Conservation (phyloP, 2,113 vertebrate species). For the Sus scrofa region DNA sequence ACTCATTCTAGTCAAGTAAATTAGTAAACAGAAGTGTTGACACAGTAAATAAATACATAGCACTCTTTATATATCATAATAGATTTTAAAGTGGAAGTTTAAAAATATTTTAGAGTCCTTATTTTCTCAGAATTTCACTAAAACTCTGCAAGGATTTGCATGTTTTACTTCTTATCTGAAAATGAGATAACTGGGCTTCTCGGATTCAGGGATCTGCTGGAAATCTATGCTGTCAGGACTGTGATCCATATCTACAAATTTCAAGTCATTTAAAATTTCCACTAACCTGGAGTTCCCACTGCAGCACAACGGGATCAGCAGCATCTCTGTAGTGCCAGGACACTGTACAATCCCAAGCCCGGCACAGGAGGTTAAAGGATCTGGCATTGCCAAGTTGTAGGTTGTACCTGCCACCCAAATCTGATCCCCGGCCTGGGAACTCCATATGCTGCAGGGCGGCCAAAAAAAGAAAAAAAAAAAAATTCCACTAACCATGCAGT, state of each 20-base stretch:
- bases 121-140: background rate
- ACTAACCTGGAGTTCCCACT: background rate
- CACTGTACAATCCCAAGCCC: too few species aligned
- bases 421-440: too few species aligned
- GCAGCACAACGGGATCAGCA: too few species aligned
- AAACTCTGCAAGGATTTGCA: background rate
- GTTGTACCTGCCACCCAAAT: too few species aligned
- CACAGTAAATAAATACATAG: background rate
- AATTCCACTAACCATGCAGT: background rate
- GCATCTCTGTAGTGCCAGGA: too few species aligned
- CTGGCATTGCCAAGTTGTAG: too few species aligned
- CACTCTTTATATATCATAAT: background rate
- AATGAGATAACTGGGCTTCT: background rate
- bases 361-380: too few species aligned
- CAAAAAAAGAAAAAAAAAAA: too few species aligned
- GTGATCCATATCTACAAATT: background rate
- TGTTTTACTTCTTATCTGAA: constrained; percentile 22
- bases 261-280: constrained; percentile 21
- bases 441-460: too few species aligned
- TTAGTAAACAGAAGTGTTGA: background rate
- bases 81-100: background rate
- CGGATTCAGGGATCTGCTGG: background rate
- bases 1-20: constrained; percentile 29
- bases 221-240: background rate
- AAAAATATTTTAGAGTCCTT: background rate